Base-by-base conservation (phyloP, 2,888 invertebrate species). In the Meganola albula region DNA sequence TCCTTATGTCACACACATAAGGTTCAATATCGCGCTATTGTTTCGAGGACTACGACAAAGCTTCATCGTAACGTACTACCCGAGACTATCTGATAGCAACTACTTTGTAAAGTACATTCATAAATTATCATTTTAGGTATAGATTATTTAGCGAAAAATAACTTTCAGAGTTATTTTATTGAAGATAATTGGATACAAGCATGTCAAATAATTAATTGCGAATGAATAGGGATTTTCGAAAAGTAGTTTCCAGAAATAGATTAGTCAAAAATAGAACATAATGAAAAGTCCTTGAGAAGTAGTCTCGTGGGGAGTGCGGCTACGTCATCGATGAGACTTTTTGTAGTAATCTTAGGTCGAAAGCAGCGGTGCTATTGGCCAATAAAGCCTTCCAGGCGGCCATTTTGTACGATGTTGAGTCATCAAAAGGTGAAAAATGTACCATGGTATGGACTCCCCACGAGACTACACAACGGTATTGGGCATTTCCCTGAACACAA, bases 401-500 rank as follows among this genome's bases (percentile, higher is more conserved):
- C 90, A 90, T 90, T 87, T 90, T 89, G 88, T 76, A 63, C 72
- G 70, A 69, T 87, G 88, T 80, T 89, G 89, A 88, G 84, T 88
- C 88, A 88, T 87, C 88, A 82, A 82, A 83, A 82, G 83, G 82
- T 82, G 88, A 89, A 89, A 88, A 88, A 89, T 88, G 82, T 84
- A 79, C n/a, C 83, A 76, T 75, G 86, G 87, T 77, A 74, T 77
- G 74, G 69, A 87, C 88, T 88, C 85, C 87, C 74, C 77, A 79
- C 83, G 83, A 88, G 88, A 88, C 87, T 88, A 87, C 78, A 76
- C 79, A 82, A 85, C 83, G 83, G 85, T 86, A 85, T 83, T 80
- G 85, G 80, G 84, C 83, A 86, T 87, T 87, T 87, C 84, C 83
- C 79, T 75, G 76, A 78, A 77, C 83, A 83, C 76, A 82, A 84